Conservation (phyloP, 2,113 vertebrate species). For the Cynocephalus volans region DNA sequence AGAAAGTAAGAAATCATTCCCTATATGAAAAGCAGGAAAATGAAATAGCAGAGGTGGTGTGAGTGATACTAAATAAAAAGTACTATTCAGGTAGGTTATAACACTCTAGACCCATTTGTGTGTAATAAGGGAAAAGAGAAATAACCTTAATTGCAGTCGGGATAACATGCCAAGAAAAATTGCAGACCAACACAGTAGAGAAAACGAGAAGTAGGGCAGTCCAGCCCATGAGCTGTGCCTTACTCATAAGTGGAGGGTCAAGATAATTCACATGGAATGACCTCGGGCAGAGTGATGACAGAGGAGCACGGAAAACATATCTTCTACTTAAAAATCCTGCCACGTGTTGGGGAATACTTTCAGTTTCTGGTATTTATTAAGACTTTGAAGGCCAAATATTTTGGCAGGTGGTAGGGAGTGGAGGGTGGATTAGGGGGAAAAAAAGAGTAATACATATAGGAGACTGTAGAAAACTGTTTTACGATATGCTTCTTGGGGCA, state of each 20-base stretch:
- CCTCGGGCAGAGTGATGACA: not conserved
- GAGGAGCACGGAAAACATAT: not conserved
- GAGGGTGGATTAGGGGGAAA: conserved; percentile 59
- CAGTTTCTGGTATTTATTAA: conserved; percentile 76
- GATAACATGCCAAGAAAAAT: not conserved
- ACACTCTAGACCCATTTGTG: not conserved
- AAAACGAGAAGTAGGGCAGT: not conserved
- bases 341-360: conserved; percentile 60
- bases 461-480: conserved; percentile 62
- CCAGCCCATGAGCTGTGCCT: not conserved
- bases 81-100: not conserved
- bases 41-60: not conserved
- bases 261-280: not conserved
- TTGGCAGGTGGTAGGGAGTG: conserved; percentile 76
- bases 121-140: not conserved
- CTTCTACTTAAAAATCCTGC: conserved; percentile 62
- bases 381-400: conserved; percentile 79
- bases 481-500: conserved; percentile 51
- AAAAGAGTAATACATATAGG: conserved; percentile 15
- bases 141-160: not conserved
- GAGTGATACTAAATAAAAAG: not conserved
- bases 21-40: not conserved
- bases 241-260: not conserved
- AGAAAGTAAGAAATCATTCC: not conserved
- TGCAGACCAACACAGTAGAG: not conserved